Evolutionary conservation across 2,888 invertebrate genomes (phyloP), one percentile per base, ranked within the genome.

Genomic region (Tetanocera ferruginea): DNA sequence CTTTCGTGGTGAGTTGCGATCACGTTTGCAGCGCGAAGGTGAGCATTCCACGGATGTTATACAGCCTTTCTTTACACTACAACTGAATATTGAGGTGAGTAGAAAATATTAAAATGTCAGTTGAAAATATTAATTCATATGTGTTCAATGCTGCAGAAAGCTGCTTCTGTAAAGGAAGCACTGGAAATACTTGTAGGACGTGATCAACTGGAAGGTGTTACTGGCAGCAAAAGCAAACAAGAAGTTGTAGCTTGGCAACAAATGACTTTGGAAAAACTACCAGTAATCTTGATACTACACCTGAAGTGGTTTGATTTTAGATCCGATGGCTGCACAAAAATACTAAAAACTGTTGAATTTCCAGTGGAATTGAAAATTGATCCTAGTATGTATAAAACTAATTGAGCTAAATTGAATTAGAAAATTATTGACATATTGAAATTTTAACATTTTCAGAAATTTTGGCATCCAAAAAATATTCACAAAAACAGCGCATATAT

Each of bases 51-150:
- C 97, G 0, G 97, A 97, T 87, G 97, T 96, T 83, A 95, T 98
- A 81, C 97, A 98, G 89, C 98, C 98, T 0, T 98, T 98, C 91
- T 98, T 98, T 89, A 97, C 98, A 0, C 91, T 98, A 80, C 98
- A 97, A 88, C 92, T 98, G 43, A 97, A 98, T 87, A 97, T 98
- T 84, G 97, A 97, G 92, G 97, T 97, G 88, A 86, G 82, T 73
- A 28, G 2, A 25, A 19, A 31, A 19, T 5, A 43, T 0, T 25
- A 28, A 9, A 55, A 55, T 43, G 37, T 66, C 17, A 3, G 0
- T 55, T 28, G 64, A 66, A 49, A 34, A n/a, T 76, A 3, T 31
- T 3, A 34, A 31, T n/a, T n/a, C n/a, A n/a, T n/a, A n/a, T 64
- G 0, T 34, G 0, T 60, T 25, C 25, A 60, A 4, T 49, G 78